Conservation (phyloP, 1,140 invertebrate genomes). For the Lepidostoma basale region DNA sequence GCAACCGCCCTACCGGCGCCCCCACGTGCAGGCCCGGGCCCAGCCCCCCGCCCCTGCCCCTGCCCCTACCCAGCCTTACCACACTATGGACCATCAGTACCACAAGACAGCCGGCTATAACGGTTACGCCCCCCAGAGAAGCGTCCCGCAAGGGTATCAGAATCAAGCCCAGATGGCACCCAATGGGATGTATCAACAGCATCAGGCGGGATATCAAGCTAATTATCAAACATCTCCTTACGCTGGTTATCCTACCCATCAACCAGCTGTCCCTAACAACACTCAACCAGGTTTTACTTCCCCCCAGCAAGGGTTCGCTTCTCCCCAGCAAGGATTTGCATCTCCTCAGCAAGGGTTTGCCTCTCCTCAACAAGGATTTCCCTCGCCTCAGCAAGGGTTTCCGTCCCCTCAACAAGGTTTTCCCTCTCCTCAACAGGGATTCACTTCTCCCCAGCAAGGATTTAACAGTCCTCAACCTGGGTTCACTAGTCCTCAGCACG, state of each 20-base stretch:
- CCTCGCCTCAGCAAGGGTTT: slow-evolving; percentile 27
- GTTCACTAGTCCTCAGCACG: slow-evolving; percentile 29
- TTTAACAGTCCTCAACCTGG: slow-evolving; percentile 33
- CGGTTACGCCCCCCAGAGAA: slow-evolving; percentile 54
- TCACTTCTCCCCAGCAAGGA: slow-evolving; percentile 31
- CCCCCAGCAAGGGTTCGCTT: slow-evolving; percentile 50
- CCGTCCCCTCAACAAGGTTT: slow-evolving; percentile 23
- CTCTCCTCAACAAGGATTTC: slow-evolving; percentile 28
- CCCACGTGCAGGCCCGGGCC: slow-evolving; percentile 48
- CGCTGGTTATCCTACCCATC: slow-evolving; percentile 46
- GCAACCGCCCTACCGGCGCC: slow-evolving; percentile 54
- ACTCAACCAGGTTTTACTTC: slow-evolving; percentile 49
- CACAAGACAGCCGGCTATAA: slow-evolving; percentile 56
- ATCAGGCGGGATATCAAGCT: background rate
- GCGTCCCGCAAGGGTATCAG: slow-evolving; percentile 47
- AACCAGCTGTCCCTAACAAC: slow-evolving; percentile 50
- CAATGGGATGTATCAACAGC: slow-evolving; percentile 18
- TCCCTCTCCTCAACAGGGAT: slow-evolving; percentile 32
- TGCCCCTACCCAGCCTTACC: slow-evolving; percentile 51
- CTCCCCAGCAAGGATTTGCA: slow-evolving; percentile 42
- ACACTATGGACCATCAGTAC: slow-evolving; percentile 58
- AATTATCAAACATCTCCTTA: slow-evolving; percentile 52
- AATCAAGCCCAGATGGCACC: slow-evolving; percentile 7
- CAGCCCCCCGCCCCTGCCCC: slow-evolving; percentile 47
- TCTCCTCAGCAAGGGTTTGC: slow-evolving; percentile 31